A percentile compares a stretch with the other conserved stretches of the same genome.
These are phyloP conservation scores for Achlya flavicornis DNA, from an alignment of 2,888 invertebrate species.

Conservation along the genomic window DNA sequence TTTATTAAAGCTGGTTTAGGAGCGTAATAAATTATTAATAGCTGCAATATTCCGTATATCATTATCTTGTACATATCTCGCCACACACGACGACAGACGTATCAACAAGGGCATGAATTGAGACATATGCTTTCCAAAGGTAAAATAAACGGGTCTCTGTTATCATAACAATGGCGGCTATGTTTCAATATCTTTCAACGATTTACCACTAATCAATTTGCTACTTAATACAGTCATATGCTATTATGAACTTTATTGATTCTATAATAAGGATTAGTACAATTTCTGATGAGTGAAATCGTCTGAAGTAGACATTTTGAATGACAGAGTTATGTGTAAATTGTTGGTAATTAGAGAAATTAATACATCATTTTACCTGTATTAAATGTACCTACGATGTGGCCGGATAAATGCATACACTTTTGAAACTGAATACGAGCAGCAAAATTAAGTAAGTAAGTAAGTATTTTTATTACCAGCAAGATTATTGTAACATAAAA, in stretches of 20 bases:
- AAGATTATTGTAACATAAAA: too few species aligned
- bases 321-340: background rate
- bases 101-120: constrained; percentile 28
- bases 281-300: background rate
- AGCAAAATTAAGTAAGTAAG: too few species aligned
- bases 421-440: too few species aligned
- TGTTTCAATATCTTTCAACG: constrained; percentile 17
- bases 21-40: constrained; percentile 4
- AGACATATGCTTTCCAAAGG: constrained; percentile 36
- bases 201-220: background rate
- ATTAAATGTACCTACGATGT: too few species aligned
- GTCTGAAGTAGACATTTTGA: background rate
- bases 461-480: too few species aligned
- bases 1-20: constrained; percentile 4
- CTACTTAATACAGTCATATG: background rate
- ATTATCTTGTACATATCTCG: background rate
- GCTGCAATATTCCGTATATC: background rate
- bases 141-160: constrained; percentile 44
- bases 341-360: background rate
- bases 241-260: background rate
- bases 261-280: background rate
- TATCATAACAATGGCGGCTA: constrained; percentile 39
- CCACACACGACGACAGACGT: constrained; percentile 15
- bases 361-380: background rate
- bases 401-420: too few species aligned